Evolutionary conservation across 2,888 invertebrate genomes (phyloP).

Genomic region (Stramonita haemastoma): DNA sequence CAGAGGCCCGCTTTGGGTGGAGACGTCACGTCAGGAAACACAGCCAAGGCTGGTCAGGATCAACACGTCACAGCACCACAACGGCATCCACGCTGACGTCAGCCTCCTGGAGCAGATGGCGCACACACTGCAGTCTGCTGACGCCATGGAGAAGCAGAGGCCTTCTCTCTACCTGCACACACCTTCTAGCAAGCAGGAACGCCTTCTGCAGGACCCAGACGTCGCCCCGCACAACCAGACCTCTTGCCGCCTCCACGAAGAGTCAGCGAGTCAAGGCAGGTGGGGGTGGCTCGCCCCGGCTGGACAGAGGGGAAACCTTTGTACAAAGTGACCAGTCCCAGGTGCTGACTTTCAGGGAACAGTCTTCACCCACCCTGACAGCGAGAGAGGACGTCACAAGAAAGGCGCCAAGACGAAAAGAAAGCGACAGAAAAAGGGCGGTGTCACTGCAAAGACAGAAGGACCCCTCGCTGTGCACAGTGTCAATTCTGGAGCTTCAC

Average conservation of each 20-base stretch:
- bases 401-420: neutral
- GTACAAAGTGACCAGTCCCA: neutral
- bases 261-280: neutral
- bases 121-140: neutral
- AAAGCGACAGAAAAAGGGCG: neutral
- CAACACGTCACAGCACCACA: neutral
- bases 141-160: slow-evolving; percentile 21
- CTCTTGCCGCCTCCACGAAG: neutral
- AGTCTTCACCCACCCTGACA: neutral
- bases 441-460: neutral
- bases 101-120: slow-evolving; percentile 4
- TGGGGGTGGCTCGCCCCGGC: neutral
- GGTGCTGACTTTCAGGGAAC: slow-evolving; percentile 1
- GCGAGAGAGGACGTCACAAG: neutral
- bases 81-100: neutral
- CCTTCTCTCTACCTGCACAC: neutral
- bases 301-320: neutral
- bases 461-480: neutral
- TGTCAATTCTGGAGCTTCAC: neutral
- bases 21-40: neutral
- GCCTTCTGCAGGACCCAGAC: neutral
- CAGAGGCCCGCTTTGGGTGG: too few species aligned
- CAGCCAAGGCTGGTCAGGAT: neutral
- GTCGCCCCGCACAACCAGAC: neutral
- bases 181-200: neutral